A percentile compares a stretch with the other conserved stretches of the same genome.
These are phyloP conservation scores for Diachrysia chrysitis DNA, from an alignment of 2,888 invertebrate genomes.

Conservation along the genomic window DNA sequence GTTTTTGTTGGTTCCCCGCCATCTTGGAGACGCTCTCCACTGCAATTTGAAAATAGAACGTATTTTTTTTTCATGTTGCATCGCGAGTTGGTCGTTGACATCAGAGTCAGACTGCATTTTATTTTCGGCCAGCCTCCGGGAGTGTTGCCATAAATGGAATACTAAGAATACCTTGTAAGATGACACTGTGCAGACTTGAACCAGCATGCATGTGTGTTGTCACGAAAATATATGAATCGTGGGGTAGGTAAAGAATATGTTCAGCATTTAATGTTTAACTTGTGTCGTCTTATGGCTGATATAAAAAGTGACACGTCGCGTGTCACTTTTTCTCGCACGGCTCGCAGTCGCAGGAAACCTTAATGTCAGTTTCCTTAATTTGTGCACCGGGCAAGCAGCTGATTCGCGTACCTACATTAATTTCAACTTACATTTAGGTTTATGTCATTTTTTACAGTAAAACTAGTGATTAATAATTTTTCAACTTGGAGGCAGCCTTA, in stretches of 20 bases:
- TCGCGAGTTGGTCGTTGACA: conserved; percentile 83
- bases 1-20: conserved; percentile 71
- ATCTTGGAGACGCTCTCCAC: conserved; percentile 71
- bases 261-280: conserved; percentile 24
- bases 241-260: conserved; percentile 51
- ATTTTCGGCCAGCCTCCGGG: conserved; percentile 83
- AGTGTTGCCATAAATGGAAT: conserved; percentile 79
- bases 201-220: conserved; percentile 32
- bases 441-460: neutral
- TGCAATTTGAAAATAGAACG: conserved; percentile 86
- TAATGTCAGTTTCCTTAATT: conserved; percentile 48
- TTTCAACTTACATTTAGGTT: conserved; percentile 9
- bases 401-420: conserved; percentile 29
- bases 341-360: conserved; percentile 40
- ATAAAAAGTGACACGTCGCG: conserved; percentile 38
- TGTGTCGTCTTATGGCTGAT: conserved; percentile 24
- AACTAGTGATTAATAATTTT: conserved; percentile 5
- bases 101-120: conserved; percentile 79
- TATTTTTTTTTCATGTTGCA: conserved; percentile 82
- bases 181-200: conserved; percentile 56
- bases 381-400: conserved; percentile 34
- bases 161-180: conserved; percentile 70
- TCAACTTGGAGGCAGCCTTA: neutral
- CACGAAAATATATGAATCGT: conserved; percentile 47
- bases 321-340: no score